Evolutionary conservation across 2,888 invertebrate genomes (phyloP).

Genomic region (Mythimna albipuncta): DNA sequence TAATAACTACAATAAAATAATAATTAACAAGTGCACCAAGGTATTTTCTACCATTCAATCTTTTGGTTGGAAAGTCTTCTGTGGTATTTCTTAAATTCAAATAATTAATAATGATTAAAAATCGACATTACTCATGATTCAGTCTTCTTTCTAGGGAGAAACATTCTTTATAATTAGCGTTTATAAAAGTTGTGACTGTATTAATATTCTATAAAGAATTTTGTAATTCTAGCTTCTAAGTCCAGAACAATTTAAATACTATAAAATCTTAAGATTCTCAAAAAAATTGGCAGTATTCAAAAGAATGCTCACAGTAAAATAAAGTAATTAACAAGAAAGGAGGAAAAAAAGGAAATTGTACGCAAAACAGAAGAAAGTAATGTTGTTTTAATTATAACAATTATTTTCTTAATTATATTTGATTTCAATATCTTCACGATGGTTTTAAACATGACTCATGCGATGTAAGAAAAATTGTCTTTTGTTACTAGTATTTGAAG

Average conservation of each 20-base stretch:
- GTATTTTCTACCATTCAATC: too few species aligned
- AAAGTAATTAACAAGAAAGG: not conserved
- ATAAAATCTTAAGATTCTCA: not conserved
- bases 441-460: not conserved
- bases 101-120: too few species aligned
- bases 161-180: not conserved
- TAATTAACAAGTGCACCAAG: too few species aligned
- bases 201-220: constrained; percentile 3
- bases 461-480: too few species aligned
- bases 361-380: not conserved
- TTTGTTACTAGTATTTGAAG: too few species aligned
- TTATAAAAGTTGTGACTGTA: not conserved
- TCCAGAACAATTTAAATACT: constrained; percentile 1
- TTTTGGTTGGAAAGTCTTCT: too few species aligned
- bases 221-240: not conserved
- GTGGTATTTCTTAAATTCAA: too few species aligned
- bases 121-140: too few species aligned
- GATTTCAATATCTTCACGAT: too few species aligned
- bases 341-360: not conserved
- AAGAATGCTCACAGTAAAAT: not conserved
- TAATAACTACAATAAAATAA: too few species aligned
- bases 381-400: not conserved
- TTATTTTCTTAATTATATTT: not conserved
- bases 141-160: not conserved
- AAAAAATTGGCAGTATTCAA: not conserved